Conservation (phyloP, 2,888 invertebrate species). For the Cheiracanthium punctorium region DNA sequence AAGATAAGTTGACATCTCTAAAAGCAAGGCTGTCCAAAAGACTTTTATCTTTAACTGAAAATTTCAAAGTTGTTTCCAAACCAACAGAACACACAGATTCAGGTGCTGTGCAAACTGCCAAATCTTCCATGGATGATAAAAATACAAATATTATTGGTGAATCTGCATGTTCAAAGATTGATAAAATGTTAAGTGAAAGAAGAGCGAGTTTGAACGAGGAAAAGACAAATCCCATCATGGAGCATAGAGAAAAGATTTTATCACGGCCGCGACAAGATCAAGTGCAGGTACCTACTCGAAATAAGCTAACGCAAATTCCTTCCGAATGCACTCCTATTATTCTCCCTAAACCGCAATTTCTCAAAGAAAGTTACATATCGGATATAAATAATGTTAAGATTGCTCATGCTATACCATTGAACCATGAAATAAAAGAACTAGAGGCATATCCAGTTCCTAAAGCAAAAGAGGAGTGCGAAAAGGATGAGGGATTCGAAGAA, state of each 20-base stretch:
- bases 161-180: slow-evolving; percentile 31
- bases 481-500: slow-evolving; percentile 94
- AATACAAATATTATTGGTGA: slow-evolving; percentile 21
- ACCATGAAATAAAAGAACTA: slow-evolving; percentile 29
- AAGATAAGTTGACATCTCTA: slow-evolving; percentile 48
- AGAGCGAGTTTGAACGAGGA: slow-evolving; percentile 55
- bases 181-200: slow-evolving; percentile 37
- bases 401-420: slow-evolving; percentile 41
- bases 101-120: not conserved
- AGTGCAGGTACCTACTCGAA: slow-evolving; percentile 19
- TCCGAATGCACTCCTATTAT: slow-evolving; percentile 20
- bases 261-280: slow-evolving; percentile 31
- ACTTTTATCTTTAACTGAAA: slow-evolving; percentile 64
- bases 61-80: slow-evolving; percentile 50
- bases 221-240: slow-evolving; percentile 46
- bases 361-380: slow-evolving; percentile 45
- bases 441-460: slow-evolving; percentile 36
- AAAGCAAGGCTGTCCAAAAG: slow-evolving; percentile 63
- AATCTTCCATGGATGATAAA: slow-evolving; percentile 38
- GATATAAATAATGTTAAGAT: slow-evolving; percentile 40
- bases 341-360: slow-evolving; percentile 40
- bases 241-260: slow-evolving; percentile 42
- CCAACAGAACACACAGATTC: slow-evolving; percentile 4
- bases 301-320: not conserved
- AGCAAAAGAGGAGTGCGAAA: slow-evolving; percentile 81